A percentile compares a stretch with the other conserved stretches of the same genome.
These are phyloP conservation scores for Stomatorhinus walkeri DNA, from an alignment of 2,797 vertebrate species.

Conservation along the genomic window DNA sequence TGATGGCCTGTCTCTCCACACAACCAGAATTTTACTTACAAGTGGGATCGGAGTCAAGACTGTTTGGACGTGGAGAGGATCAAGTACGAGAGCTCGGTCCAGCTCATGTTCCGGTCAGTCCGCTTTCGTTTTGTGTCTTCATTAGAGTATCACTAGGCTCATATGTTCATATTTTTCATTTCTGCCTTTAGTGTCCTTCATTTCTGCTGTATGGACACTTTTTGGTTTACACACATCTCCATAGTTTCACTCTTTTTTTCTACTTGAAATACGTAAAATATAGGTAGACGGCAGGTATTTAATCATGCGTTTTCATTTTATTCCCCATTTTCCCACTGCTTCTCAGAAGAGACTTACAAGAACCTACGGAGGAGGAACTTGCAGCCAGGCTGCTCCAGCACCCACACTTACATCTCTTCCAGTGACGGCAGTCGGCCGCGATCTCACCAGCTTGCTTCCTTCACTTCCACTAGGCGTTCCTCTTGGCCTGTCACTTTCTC, in stretches of 20 bases:
- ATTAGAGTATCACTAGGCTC: background rate
- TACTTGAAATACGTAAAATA: background rate
- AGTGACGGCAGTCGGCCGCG: slow-evolving; percentile 50
- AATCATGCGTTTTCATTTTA: background rate
- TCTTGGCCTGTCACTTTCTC: background rate
- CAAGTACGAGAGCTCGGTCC: slow-evolving; percentile 70
- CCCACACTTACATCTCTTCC: slow-evolving; percentile 72
- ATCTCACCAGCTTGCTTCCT: background rate
- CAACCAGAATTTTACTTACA: slow-evolving; percentile 84
- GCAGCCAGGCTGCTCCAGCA: slow-evolving; percentile 69
- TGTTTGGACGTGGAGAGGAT: slow-evolving; percentile 60
- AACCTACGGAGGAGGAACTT: slow-evolving; percentile 84
- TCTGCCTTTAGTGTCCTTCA: background rate
- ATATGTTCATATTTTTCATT: background rate
- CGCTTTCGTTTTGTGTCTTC: background rate
- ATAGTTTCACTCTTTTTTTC: background rate
- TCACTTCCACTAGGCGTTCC: background rate
- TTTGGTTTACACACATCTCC: background rate
- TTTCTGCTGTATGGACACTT: background rate
- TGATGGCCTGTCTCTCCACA: background rate
- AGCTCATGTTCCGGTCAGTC: slow-evolving; percentile 82
- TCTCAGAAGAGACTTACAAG: slow-evolving; percentile 77
- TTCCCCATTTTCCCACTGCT: slow-evolving; percentile 18
- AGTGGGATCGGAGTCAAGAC: slow-evolving; percentile 80
- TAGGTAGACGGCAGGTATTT: background rate